Base-by-base conservation (phyloP, 2,888 invertebrate species). In the Argyra leucocephala region DNA sequence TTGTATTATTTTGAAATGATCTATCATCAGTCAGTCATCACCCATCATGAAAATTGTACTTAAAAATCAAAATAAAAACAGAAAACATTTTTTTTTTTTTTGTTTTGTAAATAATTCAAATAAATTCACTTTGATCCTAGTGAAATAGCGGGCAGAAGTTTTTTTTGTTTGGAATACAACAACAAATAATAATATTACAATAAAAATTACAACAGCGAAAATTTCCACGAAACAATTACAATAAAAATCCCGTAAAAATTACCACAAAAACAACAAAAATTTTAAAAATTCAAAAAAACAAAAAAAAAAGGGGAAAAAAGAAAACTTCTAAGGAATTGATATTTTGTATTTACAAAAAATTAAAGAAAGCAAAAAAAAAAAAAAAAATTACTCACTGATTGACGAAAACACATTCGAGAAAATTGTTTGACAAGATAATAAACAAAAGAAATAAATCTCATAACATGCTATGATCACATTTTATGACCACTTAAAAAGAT, bases 401-500 rank as follows among this genome's bases (percentile, higher is more conserved):
- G n/a, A 48, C 48, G 2, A 48, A 48, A 48, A 48, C 48, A 18
- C 12, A 48, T 31, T 31, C 12, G 31, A 31, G 12, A 37, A 37
- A 48, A 48, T 3, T 48, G 48, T 48, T 48, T 48, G 48, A 48
- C 48, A 48, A 48, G 48, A 48, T 48, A 48, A 48, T 48, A 48
- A 48, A 48, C 48, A 48, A 48, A 48, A 48, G 6, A 48, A 48
- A 48, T 3, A 48, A 48, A 48, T 18, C 15, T 18, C n/a, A 48
- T 48, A 48, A 48, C 48, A 48, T 18, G n/a, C 48, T 48, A 48
- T 48, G 48, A 48, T 48, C 48, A 48, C 48, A 18, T 48, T 48
- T 48, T 48, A 48, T 48, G 48, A 48, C 48, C 48, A 48, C 48
- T 48, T 48, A 48, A 48, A 31, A 48, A 48, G 48, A 48, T 48